These are phyloP conservation scores for Drosophila cognata DNA, from an alignment of 2,888 invertebrate species.

Conservation along the genomic window DNA sequence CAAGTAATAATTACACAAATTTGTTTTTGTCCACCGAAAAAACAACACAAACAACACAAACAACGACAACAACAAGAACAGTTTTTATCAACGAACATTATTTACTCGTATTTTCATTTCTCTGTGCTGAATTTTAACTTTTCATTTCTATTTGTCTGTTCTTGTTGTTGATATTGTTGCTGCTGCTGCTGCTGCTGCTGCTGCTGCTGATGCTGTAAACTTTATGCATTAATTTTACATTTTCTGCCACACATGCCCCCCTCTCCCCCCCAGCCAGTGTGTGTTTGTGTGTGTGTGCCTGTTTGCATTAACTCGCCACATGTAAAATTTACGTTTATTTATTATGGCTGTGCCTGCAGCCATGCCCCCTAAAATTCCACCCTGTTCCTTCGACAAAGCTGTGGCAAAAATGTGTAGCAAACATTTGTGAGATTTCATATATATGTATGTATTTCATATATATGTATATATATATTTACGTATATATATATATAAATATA, in stretches of 20 bases:
- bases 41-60: slow-evolving; percentile 10
- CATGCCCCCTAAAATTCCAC: slow-evolving; percentile 18
- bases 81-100: slow-evolving; percentile 75
- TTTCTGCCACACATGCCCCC: slow-evolving; percentile 47
- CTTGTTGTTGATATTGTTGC: slow-evolving; percentile 53
- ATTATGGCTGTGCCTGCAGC: slow-evolving; percentile 60
- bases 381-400: slow-evolving; percentile 25
- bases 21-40: slow-evolving; percentile 33
- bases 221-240: slow-evolving; percentile 82
- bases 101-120: slow-evolving; percentile 66
- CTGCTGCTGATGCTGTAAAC: slow-evolving; percentile 65
- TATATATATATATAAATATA: background rate
- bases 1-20: slow-evolving; percentile 64
- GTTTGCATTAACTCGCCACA: slow-evolving; percentile 79
- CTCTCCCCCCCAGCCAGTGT: background rate
- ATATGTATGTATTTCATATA: slow-evolving; percentile 12
- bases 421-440: slow-evolving; percentile 68
- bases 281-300: slow-evolving; percentile 45
- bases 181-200: slow-evolving; percentile 45
- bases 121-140: slow-evolving; percentile 45
- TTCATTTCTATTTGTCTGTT: slow-evolving; percentile 51
- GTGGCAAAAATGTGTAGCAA: slow-evolving; percentile 67
- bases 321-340: slow-evolving; percentile 80
- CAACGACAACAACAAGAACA: slow-evolving; percentile 22
- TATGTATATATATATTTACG: slow-evolving; percentile 10